A percentile compares a stretch with the other conserved stretches of the same genome.
Conservation (phyloP, 2,888 invertebrate species). For the Dinocampus coccinellae region DNA sequence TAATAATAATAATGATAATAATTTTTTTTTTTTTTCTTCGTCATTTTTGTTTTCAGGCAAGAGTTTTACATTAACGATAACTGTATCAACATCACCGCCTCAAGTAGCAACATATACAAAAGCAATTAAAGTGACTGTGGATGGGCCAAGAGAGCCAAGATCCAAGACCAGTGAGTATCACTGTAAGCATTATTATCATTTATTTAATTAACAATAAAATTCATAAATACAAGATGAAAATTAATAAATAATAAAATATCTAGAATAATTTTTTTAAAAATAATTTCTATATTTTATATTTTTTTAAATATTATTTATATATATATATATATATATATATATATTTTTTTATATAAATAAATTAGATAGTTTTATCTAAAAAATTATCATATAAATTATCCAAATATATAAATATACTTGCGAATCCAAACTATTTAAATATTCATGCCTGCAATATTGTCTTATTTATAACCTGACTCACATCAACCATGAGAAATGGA, state of each 20-base stretch:
- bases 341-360: too few species aligned
- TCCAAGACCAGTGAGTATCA: constrained; percentile 90
- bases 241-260: too few species aligned
- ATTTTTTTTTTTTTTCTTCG: not conserved
- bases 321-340: too few species aligned
- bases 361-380: too few species aligned
- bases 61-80: constrained; percentile 97
- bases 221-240: too few species aligned
- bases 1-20: not conserved
- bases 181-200: constrained; percentile 67
- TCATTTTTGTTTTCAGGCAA: constrained; percentile 84
- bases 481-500: constrained; percentile 28
- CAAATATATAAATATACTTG: not conserved
- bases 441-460: constrained; percentile 54
- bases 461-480: constrained; percentile 62
- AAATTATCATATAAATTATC: not conserved
- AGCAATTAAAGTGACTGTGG: constrained; percentile 98
- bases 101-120: constrained; percentile 96
- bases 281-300: too few species aligned
- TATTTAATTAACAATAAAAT: constrained; percentile 43
- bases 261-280: too few species aligned
- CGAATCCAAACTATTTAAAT: constrained; percentile 7
- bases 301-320: too few species aligned
- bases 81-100: constrained; percentile 93
- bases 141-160: constrained; percentile 95